Conservation (phyloP, 2,797 vertebrate genomes). For the Luscinia luscinia region DNA sequence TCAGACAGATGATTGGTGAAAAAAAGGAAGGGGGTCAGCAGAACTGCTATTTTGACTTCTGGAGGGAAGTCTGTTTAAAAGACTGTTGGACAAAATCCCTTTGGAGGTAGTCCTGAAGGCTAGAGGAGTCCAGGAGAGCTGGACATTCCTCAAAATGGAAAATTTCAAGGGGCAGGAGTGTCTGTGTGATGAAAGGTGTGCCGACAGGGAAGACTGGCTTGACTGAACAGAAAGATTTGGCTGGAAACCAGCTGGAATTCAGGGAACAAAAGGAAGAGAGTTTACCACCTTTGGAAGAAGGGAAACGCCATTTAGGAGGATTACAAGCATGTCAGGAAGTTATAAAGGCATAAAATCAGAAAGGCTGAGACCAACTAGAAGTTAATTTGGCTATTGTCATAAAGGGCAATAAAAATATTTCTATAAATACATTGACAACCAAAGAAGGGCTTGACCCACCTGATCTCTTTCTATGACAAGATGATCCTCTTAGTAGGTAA, state of each 20-base stretch:
- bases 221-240: background rate
- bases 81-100: background rate
- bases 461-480: background rate
- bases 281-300: background rate
- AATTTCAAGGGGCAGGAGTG: background rate
- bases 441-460: background rate
- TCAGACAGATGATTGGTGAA: background rate
- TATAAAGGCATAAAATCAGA: background rate
- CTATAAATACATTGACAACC: background rate
- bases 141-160: background rate
- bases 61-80: background rate
- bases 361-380: no score
- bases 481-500: background rate
- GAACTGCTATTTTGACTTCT: background rate
- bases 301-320: background rate
- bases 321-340: background rate
- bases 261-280: background rate
- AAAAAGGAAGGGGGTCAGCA: background rate
- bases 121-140: background rate
- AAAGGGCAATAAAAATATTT: background rate
- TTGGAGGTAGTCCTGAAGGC: background rate
- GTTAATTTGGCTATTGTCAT: background rate
- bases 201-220: rapidly evolving
- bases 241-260: background rate
- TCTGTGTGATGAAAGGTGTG: background rate